A percentile compares a stretch with the other conserved stretches of the same genome.
Evolutionary conservation across 2,113 vertebrate species (phyloP).

Genomic region (Corythoichthys haematopterus): DNA sequence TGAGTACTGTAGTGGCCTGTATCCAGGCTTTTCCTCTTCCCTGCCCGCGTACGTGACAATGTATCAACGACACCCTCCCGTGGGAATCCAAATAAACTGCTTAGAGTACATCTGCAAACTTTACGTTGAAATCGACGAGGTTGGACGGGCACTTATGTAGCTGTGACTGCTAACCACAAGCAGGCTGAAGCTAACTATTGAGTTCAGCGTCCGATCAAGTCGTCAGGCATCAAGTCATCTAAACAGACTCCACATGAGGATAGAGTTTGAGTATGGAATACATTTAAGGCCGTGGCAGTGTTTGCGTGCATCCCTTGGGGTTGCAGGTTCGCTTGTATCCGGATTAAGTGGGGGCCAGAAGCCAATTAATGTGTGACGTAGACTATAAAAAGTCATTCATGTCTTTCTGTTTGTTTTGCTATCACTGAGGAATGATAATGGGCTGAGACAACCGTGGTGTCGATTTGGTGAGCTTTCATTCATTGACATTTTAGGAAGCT

Average conservation of each 20-base stretch:
- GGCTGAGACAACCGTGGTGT: neutral
- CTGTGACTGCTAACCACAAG: neutral
- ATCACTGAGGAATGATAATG: neutral
- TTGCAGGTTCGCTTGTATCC: conserved; percentile 14
- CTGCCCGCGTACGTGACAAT: too few relatives aligned
- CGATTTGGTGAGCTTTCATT: too few relatives aligned
- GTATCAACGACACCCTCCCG: neutral
- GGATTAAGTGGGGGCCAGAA: conserved; percentile 16
- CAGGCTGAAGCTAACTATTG: neutral
- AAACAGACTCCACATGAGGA: neutral
- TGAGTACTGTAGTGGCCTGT: conserved; percentile 43
- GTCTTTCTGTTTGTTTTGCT: neutral
- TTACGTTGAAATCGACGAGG: neutral
- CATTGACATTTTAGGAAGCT: too few relatives aligned
- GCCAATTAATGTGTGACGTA: conserved; percentile 15
- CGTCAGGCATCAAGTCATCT: neutral
- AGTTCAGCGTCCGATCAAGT: neutral
- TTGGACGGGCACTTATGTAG: neutral
- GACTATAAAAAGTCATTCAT: neutral
- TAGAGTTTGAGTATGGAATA: neutral
- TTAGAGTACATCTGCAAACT: neutral
- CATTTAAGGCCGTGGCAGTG: neutral
- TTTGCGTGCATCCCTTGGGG: neutral
- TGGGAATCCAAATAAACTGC: neutral
- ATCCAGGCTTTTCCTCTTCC: conserved; percentile 15